Evolutionary conservation across 2,113 vertebrate genomes (phyloP).

Genomic region (Bagarius yarrelli): DNA sequence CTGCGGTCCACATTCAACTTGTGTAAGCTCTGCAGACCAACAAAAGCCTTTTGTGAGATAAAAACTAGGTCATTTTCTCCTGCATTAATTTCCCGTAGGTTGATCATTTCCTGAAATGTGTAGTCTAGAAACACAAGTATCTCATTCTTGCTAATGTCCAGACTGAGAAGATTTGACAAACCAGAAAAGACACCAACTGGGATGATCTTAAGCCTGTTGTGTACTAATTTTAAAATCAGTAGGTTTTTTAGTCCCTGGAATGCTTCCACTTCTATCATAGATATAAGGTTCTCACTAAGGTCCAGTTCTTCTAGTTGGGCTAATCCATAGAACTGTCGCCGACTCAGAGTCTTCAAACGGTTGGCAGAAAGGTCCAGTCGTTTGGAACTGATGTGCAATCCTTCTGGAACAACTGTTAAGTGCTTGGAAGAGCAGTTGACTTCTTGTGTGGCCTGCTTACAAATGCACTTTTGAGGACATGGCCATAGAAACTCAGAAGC

Average conservation of each 20-base stretch:
- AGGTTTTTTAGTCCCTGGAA: constrained; percentile 77
- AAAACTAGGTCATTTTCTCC: constrained; percentile 82
- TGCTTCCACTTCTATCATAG: constrained; percentile 82
- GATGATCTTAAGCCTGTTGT: constrained; percentile 82
- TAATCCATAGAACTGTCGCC: constrained; percentile 77
- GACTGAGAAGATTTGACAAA: constrained; percentile 69
- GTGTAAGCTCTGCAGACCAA: constrained; percentile 71
- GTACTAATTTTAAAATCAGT: constrained; percentile 69
- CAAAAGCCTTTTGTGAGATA: constrained; percentile 80
- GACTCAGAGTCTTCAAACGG: constrained; percentile 76
- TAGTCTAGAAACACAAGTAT: constrained; percentile 86
- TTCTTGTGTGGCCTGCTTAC: constrained; percentile 68
- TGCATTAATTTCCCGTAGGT: constrained; percentile 71
- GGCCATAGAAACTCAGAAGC: constrained; percentile 52
- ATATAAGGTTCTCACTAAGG: constrained; percentile 82
- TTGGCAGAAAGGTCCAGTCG: constrained; percentile 82
- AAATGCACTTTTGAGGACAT: constrained; percentile 78
- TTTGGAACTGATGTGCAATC: constrained; percentile 71
- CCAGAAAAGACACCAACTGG: constrained; percentile 80
- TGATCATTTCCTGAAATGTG: constrained; percentile 77
- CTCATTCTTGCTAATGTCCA: constrained; percentile 85
- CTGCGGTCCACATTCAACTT: constrained; percentile 80
- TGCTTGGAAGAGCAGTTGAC: constrained; percentile 79
- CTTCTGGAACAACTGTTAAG: constrained; percentile 74
- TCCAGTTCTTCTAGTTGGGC: constrained; percentile 79